Conservation (phyloP, 2,113 vertebrate species). For the Gnathonemus echidnorhynchus region DNA sequence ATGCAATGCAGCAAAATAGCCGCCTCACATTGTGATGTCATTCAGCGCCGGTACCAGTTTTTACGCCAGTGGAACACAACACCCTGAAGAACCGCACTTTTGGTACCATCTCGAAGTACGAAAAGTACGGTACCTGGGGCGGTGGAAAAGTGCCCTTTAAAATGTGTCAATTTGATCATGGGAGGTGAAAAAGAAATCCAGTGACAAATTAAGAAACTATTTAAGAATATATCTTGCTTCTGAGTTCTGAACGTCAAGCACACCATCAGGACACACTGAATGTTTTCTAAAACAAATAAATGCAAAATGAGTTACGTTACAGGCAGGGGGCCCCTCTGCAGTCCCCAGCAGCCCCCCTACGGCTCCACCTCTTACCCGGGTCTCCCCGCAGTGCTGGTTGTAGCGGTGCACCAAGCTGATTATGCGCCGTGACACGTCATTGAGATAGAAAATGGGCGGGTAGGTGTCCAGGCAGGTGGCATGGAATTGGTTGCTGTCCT, state of each 20-base stretch:
- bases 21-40: no score
- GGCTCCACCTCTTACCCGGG: conserved; percentile 58
- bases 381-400: conserved; percentile 68
- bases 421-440: conserved; percentile 65
- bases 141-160: neutral
- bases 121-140: no score
- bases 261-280: neutral
- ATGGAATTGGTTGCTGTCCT: conserved; percentile 95
- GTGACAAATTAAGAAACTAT: neutral
- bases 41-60: no score
- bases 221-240: neutral
- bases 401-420: conserved; percentile 77
- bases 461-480: conserved; percentile 93
- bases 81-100: no score
- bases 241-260: neutral
- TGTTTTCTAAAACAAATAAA: neutral
- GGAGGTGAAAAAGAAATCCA: neutral
- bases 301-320: neutral
- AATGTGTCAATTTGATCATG: neutral
- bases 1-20: no score
- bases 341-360: neutral
- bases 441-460: conserved; percentile 92
- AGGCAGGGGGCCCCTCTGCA: neutral
- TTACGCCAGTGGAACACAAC: no score
- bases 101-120: no score